Evolutionary conservation across 2,888 invertebrate species (phyloP), one percentile per base, ranked within the genome.

Genomic region (Amorpha juglandis): DNA sequence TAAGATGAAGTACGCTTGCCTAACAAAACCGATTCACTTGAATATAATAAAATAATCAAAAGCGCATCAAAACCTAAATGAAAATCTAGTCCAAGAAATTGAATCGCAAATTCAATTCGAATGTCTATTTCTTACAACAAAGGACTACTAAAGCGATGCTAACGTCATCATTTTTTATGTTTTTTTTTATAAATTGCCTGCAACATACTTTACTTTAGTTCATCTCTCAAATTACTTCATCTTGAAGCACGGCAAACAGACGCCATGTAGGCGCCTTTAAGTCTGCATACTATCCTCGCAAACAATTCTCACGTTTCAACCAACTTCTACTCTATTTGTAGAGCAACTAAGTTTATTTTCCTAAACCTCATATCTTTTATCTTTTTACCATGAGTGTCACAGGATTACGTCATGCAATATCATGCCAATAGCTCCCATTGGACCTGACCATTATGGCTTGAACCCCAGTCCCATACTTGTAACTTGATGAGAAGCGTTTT

Each of bases 401-500:
- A 78, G 78, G 70, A 83, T 85, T 83, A 73, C 87, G 84, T 87
- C 86, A 86, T 78, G 63, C 72, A 70, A 76, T 72, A 73, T 78
- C 79, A 79, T 83, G 82, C 80, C 81, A 84, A 81, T 58, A 42
- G 42, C 79, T 80, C 77, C 75, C 69, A 69, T 67, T 64, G 55
- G 68, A 72, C 63, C 33, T 50, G 68, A 70, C 84, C 81, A 84
- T 66, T 74, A 67, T 79, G 80, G 62, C 35, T 63, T 76, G 84
- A 69, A 47, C 85, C 71, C 67, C 51, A 47, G 65, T 69, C 64
- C 64, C 62, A 48, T 48, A 48, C 48, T 48, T 12, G 8, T 35
- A 33, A 19, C 12, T 35, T 62, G 52, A 63, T n/a, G n/a, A 48
- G 11, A 19, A 21, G 48, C 63, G 38, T 58, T 38, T 55, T 42